These are phyloP conservation scores for Cheilosia variabilis DNA, from an alignment of 2,888 invertebrate genomes.

Conservation along the genomic window DNA sequence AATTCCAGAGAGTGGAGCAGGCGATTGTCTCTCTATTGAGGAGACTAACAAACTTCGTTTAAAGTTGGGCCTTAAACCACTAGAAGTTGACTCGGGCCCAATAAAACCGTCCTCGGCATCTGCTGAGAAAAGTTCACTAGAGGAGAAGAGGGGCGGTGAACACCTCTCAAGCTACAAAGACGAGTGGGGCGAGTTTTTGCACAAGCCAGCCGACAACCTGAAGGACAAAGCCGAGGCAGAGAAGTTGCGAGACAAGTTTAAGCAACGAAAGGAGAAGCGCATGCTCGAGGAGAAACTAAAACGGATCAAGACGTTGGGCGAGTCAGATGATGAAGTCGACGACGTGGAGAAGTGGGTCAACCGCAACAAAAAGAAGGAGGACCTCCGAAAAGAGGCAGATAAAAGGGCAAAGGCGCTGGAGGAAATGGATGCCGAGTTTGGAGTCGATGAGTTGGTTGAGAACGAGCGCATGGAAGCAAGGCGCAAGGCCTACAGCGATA, in stretches of 20 bases:
- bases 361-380: conserved; percentile 89
- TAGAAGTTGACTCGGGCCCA: conserved; percentile 86
- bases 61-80: conserved; percentile 96
- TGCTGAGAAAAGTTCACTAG: conserved; percentile 84
- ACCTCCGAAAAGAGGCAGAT: conserved; percentile 93
- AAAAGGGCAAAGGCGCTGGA: conserved; percentile 95
- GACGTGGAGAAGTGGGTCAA: conserved; percentile 92
- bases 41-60: conserved; percentile 95
- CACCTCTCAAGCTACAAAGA: conserved; percentile 81
- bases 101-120: conserved; percentile 75
- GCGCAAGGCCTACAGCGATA: conserved; percentile 87
- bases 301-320: conserved; percentile 90
- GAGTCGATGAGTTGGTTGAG: conserved; percentile 92
- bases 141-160: conserved; percentile 77
- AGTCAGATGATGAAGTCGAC: conserved; percentile 90
- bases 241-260: conserved; percentile 91
- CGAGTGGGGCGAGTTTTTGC: conserved; percentile 91
- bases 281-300: conserved; percentile 87
- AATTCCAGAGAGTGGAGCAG: conserved; percentile 83
- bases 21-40: conserved; percentile 89
- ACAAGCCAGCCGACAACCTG: conserved; percentile 92
- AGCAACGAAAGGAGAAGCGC: conserved; percentile 90
- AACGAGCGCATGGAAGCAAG: conserved; percentile 88
- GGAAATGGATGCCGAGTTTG: conserved; percentile 97
- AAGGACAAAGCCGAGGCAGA: conserved; percentile 90